Conservation (phyloP, 2,797 vertebrate genomes). For the Vireo griseus region DNA sequence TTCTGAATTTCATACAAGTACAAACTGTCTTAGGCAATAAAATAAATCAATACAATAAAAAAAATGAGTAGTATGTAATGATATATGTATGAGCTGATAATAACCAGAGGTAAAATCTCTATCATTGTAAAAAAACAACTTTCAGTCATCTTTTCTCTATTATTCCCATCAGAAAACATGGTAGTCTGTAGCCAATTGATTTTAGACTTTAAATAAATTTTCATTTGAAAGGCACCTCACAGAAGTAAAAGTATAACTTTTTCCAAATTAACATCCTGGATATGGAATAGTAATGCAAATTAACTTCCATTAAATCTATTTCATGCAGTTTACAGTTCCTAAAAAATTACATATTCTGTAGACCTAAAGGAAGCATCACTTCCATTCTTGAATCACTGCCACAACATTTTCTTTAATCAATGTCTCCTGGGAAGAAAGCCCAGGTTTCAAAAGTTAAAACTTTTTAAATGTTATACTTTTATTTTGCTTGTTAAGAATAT, state of each 20-base stretch:
- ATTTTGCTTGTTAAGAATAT: background rate
- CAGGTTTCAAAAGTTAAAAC: background rate
- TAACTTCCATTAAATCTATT: conserved; percentile 33
- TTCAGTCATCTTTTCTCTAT: conserved; percentile 59
- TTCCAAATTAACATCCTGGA: conserved; percentile 14
- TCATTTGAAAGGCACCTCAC: conserved; percentile 52
- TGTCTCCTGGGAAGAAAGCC: background rate
- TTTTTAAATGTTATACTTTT: background rate
- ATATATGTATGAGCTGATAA: conserved; percentile 68
- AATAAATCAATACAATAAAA: conserved; percentile 74
- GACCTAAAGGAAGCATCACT: background rate
- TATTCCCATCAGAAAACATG: conserved; percentile 65
- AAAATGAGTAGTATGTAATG: conserved; percentile 67
- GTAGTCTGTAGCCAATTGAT: conserved; percentile 56
- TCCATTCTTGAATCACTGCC: background rate
- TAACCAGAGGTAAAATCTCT: conserved; percentile 67
- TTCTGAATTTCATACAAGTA: conserved; percentile 73
- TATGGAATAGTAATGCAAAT: conserved; percentile 28
- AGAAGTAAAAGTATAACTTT: conserved; percentile 36
- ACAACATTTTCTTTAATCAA: background rate
- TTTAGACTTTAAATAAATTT: conserved; percentile 67
- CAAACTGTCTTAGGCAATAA: conserved; percentile 67
- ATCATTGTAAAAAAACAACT: conserved; percentile 57
- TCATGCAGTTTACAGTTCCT: conserved; percentile 3
- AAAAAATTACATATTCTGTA: background rate